Evolutionary conservation across 1,140 invertebrate genomes (phyloP).

Genomic region (Drosophila ananassae): DNA sequence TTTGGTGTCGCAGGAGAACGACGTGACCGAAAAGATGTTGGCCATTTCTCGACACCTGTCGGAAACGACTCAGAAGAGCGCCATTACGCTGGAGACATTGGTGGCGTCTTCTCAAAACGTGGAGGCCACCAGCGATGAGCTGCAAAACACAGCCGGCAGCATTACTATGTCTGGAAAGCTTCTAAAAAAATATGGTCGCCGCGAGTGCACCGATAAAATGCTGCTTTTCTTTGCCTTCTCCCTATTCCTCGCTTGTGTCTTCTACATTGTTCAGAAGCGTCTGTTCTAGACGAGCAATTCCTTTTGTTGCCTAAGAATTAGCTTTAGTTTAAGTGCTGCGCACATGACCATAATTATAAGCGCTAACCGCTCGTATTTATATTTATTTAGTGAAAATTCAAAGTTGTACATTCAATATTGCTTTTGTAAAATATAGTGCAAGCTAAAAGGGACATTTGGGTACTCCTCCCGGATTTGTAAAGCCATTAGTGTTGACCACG

Average conservation of each 20-base stretch:
- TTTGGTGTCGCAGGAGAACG: constrained; percentile 83
- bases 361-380: constrained; percentile 29
- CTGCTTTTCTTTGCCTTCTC: constrained; percentile 94
- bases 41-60: constrained; percentile 93
- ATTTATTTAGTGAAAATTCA: constrained; percentile 48
- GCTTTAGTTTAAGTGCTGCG: constrained; percentile 21
- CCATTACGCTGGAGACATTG: constrained; percentile 92
- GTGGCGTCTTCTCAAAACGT: constrained; percentile 88
- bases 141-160: constrained; percentile 92
- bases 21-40: constrained; percentile 92
- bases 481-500: constrained; percentile 70
- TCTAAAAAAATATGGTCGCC: constrained; percentile 95
- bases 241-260: constrained; percentile 95
- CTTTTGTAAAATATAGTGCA: constrained; percentile 22
- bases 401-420: constrained; percentile 13
- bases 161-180: constrained; percentile 95
- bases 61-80: constrained; percentile 93
- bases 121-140: constrained; percentile 91
- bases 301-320: constrained; percentile 24
- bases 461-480: constrained; percentile 62
- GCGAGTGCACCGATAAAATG: constrained; percentile 97
- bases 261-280: constrained; percentile 96
- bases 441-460: constrained; percentile 64
- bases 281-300: constrained; percentile 87
- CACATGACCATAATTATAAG: constrained; percentile 26